Evolutionary conservation across 2,888 invertebrate genomes (phyloP).

Genomic region (Geophilus truncorum): DNA sequence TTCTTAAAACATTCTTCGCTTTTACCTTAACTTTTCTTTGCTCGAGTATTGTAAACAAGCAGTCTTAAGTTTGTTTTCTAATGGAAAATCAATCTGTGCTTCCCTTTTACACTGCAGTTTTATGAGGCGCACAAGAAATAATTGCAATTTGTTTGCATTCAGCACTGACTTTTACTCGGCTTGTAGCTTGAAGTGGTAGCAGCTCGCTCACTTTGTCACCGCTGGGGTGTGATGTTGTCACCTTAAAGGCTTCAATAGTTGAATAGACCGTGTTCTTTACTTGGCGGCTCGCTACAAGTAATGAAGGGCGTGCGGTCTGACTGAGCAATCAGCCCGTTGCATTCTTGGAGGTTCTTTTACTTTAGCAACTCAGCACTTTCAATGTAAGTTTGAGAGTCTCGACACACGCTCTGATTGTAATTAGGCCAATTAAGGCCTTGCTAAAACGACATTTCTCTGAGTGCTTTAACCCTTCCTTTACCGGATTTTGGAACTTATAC

Average conservation of each 20-base stretch:
- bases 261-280: neutral
- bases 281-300: conserved; percentile 18
- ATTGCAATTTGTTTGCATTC: conserved; percentile 27
- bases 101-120: neutral
- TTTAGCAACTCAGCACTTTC: conserved; percentile 12
- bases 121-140: neutral
- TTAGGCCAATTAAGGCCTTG: neutral
- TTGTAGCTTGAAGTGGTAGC: neutral
- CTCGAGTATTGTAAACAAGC: neutral
- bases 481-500: no score
- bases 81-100: neutral
- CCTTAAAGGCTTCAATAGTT: conserved; percentile 6
- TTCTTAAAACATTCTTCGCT: no score
- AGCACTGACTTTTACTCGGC: neutral
- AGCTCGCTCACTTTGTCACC: neutral
- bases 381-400: neutral
- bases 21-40: no score
- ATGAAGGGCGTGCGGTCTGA: conserved; percentile 18
- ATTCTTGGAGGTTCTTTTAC: neutral
- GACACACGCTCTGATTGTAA: conserved; percentile 1
- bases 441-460: neutral
- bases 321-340: conserved; percentile 15
- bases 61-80: neutral
- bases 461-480: neutral
- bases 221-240: conserved; percentile 3